A percentile compares a stretch with the other conserved stretches of the same genome.
These are phyloP conservation scores for Perognathus longimembris DNA, from an alignment of 2,113 vertebrate genomes.

Conservation along the genomic window DNA sequence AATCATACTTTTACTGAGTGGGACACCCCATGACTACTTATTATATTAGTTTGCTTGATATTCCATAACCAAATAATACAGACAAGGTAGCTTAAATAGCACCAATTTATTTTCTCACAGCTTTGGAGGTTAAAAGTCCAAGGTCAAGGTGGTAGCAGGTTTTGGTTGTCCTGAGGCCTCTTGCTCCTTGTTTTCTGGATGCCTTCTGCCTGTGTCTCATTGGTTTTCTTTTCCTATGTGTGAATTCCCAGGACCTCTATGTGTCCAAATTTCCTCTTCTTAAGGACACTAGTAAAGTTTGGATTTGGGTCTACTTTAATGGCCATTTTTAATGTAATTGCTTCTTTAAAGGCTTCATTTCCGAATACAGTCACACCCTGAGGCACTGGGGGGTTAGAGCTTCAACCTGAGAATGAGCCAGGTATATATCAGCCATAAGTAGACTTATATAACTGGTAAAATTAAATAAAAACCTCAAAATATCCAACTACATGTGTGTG, in stretches of 20 bases:
- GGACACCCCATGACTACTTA: background rate
- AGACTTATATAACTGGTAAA: background rate
- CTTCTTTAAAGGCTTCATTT: background rate
- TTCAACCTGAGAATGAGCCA: background rate
- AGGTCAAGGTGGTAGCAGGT: constrained; percentile 9
- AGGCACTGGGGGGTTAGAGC: background rate
- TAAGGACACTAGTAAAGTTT: constrained; percentile 1
- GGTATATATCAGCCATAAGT: background rate
- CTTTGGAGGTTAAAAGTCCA: constrained; percentile 37
- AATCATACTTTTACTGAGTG: background rate
- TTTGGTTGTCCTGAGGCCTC: constrained; percentile 33
- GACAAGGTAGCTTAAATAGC: constrained; percentile 4
- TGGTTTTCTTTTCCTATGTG: background rate
- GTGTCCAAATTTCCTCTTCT: constrained; percentile 14
- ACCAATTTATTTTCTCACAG: constrained; percentile 33
- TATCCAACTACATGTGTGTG: background rate
- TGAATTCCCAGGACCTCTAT: background rate
- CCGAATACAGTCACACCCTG: background rate
- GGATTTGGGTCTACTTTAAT: background rate
- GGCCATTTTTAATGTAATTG: constrained; percentile 30
- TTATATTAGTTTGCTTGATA: background rate
- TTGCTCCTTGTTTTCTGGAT: constrained; percentile 10
- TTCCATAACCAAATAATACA: constrained; percentile 49
- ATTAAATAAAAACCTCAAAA: background rate
- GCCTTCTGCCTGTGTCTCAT: background rate